phyloP scores from a whole-genome alignment of 2,797 vertebrate species.

The Acipenser oxyrinchus region DNA sequence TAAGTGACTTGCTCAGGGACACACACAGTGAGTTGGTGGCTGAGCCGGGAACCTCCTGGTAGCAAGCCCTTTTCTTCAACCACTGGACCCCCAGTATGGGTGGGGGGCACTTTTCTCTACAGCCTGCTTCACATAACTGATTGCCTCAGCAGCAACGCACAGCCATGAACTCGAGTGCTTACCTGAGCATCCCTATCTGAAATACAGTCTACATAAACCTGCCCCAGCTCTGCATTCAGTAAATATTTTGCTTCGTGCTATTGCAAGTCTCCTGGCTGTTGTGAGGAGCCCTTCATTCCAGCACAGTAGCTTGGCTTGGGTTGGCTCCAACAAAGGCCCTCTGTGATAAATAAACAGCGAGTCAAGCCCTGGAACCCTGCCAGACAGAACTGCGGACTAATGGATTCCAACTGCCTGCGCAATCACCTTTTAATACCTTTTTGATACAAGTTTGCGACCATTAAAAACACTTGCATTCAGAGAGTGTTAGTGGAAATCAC shows the following conservation, averaged over 20 bases:
- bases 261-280: constrained; percentile 25
- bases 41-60: no score
- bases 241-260: constrained; percentile 17
- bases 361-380: constrained; percentile 5
- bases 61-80: no score
- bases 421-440: not conserved
- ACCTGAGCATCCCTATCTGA: constrained; percentile 4
- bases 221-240: constrained; percentile 5
- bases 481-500: no score
- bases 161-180: no score
- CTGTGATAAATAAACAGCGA: constrained; percentile 8
- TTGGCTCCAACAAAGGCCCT: not conserved
- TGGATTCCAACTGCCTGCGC: not conserved
- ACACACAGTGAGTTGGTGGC: no score
- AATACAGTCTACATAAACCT: constrained; percentile 8
- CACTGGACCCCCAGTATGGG: no score
- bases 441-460: no score
- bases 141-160: constrained; percentile 17
- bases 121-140: not conserved
- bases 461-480: no score
- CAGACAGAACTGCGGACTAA: not conserved
- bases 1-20: no score
- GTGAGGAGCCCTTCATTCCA: constrained; percentile 11
- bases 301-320: constrained; percentile 25
- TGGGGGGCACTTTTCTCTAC: no score